Evolutionary conservation across 2,888 invertebrate genomes (phyloP).

Genomic region (Tinea semifulvella): DNA sequence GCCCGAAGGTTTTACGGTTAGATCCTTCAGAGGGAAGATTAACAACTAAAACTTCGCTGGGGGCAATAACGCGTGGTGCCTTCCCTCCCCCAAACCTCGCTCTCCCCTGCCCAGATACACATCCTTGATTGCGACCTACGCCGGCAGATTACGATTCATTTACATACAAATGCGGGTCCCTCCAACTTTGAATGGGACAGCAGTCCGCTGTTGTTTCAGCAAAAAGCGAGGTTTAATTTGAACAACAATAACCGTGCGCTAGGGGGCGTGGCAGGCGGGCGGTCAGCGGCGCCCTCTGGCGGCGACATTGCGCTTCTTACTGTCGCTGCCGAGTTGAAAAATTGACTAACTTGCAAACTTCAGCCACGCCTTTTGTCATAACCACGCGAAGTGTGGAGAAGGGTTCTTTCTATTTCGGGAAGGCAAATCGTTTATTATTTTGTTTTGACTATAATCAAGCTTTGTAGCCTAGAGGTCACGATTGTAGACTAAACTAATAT

Average conservation of each 20-base stretch:
- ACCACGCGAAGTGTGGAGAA: neutral
- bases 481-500: no score
- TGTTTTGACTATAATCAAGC: neutral
- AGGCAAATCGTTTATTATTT: slow-evolving; percentile 3
- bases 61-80: slow-evolving; percentile 18
- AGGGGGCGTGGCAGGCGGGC: slow-evolving; percentile 25
- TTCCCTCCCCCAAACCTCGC: slow-evolving; percentile 15
- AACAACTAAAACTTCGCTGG: slow-evolving; percentile 27
- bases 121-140: slow-evolving; percentile 43
- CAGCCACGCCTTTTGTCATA: slow-evolving; percentile 33
- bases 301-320: neutral
- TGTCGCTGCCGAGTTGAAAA: slow-evolving; percentile 15
- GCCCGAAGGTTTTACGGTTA: slow-evolving; percentile 13
- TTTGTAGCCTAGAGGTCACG: no score
- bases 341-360: slow-evolving; percentile 14
- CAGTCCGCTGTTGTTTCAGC: slow-evolving; percentile 51
- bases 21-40: slow-evolving; percentile 20
- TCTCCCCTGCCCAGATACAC: slow-evolving; percentile 32
- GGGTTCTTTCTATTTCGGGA: neutral
- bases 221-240: slow-evolving; percentile 56
- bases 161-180: slow-evolving; percentile 56
- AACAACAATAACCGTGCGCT: slow-evolving; percentile 46
- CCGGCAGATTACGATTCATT: slow-evolving; percentile 54
- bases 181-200: slow-evolving; percentile 50
- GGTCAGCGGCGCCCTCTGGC: slow-evolving; percentile 34